Base-by-base conservation (phyloP, 2,797 vertebrate species). In the Helicolenus hilgendorfi region DNA sequence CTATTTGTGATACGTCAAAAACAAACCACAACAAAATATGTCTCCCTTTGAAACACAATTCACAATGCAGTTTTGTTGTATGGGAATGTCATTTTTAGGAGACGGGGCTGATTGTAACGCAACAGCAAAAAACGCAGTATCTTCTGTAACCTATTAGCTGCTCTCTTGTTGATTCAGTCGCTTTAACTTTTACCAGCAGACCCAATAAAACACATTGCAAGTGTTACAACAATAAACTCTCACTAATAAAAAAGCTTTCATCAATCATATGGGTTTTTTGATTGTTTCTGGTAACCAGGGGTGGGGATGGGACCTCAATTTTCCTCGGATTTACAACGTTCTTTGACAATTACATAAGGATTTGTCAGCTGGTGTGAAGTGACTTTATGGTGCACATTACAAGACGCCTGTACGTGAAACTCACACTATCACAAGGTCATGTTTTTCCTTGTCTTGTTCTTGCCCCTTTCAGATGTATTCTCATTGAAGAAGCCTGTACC, bases 161-260 rank as follows among this genome's bases (percentile, higher is more conserved):
- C 38, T 71, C 18, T 58, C n/a, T 53, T 7, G 33, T 67, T 49
- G 10, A 4, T 68, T 81, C 4, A 41, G 56, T 36, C 24, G 22
- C 11, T 56, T 79, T 81, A 41, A 75, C 53, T 45, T 78, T 90
- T 58, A 83, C 72, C 38, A 90, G 27, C 75, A 84, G 35, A 6
- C 14, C 38, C 41, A 77, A 53, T 89, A 85, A 93, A 92, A 71
- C 11, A 2, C 9, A 65, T 69, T 86, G 77, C 60, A 62, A 78
- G 67, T 76, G 35, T 82, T 67, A 64, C 13, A 84, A 71, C 77
- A 75, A 75, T 83, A 90, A 84, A 86, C 26, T 18, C 29, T 49
- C 36, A 41, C 72, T 33, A 67, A 45, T 84, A 77, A 87, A 88
- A 70, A 70, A 22, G 2, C 20, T 60, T 85, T 80, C 55, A 20